Evolutionary conservation across 2,797 vertebrate genomes (phyloP), one percentile per base, ranked within the genome.

Genomic region (Halcyon badia): DNA sequence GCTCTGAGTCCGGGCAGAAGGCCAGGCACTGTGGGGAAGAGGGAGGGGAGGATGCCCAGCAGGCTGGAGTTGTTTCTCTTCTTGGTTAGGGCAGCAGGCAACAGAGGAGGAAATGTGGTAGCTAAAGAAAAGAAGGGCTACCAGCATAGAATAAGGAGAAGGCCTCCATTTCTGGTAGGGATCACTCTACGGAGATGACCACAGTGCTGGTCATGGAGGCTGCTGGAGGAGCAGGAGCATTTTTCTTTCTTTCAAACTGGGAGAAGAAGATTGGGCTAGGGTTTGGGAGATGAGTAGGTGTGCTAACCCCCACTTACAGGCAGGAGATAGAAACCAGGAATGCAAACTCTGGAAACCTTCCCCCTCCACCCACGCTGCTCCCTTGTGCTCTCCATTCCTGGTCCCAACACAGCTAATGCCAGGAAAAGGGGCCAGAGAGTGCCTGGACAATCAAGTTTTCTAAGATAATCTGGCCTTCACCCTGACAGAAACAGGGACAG

Each of bases 381-480:
- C 60, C 52, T 30, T 39, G 14, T 21, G 20, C 26, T 56, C 5
- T 78, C 49, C 1, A 20, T 60, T 91, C 58, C 51, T 11, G 4
- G 35, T 30, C 31, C 7, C 33, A 70, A 49, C 60, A 77, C 41
- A 14, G 13, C 37, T 87, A 52, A 82, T 91, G 48, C 91, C 78
- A 19, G 91, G 83, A 95, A 96, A 83, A 44, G 62, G 25, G 31
- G 35, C 35, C 80, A 66, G 66, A 72, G 28, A 66, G 5, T 75
- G 41, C 57, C 68, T 78, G 49, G 46, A 76, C 46, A 88, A 61
- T 30, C 77, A 77, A 71, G 56, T 9, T 2, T 7, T 75, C 73
- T 41, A 26, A 73, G 62, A 89, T 70, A 72, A 91, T 64, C 41
- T 77, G 78, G 56, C 97, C 96, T 97, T 97, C 95, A 94, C 91